phyloP scores from a whole-genome alignment of 2,797 vertebrate species.

The Mormyrus proboscirostris region DNA sequence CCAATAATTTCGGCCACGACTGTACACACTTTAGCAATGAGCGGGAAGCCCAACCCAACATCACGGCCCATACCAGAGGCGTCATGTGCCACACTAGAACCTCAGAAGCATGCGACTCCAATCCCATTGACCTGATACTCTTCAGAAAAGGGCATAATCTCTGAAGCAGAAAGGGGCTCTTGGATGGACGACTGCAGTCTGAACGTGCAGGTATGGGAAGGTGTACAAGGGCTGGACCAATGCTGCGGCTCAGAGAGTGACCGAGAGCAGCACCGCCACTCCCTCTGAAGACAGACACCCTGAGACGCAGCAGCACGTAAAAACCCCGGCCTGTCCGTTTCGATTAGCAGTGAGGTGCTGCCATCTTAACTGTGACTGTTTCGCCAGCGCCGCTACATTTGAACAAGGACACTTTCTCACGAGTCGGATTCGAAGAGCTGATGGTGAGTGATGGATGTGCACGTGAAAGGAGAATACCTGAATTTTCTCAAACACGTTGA shows the following conservation, averaged over 20 bases:
- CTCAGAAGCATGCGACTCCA: not conserved
- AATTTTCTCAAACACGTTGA: conserved; percentile 23
- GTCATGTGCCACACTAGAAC: not conserved
- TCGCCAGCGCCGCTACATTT: not conserved
- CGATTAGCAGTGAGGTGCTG: not conserved
- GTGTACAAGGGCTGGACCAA: not conserved
- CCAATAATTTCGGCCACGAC: too few species aligned
- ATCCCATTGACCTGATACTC: not conserved
- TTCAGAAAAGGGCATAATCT: not conserved
- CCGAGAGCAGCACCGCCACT: not conserved
- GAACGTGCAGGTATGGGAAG: not conserved
- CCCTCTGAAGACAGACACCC: not conserved
- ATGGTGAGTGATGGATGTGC: not conserved
- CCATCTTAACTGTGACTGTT: not conserved
- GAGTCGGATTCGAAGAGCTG: not conserved
- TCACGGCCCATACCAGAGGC: not conserved
- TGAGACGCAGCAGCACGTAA: not conserved
- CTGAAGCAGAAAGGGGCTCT: not conserved
- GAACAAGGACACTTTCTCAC: not conserved
- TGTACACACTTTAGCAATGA: not conserved
- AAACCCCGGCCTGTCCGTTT: not conserved
- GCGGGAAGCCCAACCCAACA: not conserved
- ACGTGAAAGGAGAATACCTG: conserved; percentile 32
- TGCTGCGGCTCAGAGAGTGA: not conserved
- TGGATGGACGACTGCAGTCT: not conserved